These are phyloP conservation scores for Brachionus plicatilis DNA, from an alignment of 1,140 invertebrate genomes.

Conservation along the genomic window DNA sequence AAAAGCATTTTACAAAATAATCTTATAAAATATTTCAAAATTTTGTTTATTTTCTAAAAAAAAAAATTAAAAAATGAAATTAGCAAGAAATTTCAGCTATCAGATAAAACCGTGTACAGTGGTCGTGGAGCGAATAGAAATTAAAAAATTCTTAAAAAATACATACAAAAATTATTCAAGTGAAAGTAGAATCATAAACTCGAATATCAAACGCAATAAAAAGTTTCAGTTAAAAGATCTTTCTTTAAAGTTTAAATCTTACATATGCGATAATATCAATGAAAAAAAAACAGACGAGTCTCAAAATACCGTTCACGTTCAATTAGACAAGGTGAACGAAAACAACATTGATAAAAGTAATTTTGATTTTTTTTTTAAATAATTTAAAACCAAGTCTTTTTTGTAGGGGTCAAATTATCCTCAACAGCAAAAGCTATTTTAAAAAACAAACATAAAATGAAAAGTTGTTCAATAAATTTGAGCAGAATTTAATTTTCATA, in stretches of 20 bases:
- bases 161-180: background rate
- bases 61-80: background rate
- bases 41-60: no score
- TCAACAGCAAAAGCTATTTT: slow-evolving; percentile 2
- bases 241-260: background rate
- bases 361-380: background rate
- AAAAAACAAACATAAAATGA: background rate
- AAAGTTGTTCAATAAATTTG: background rate
- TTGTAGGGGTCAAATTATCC: background rate
- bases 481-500: background rate
- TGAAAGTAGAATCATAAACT: background rate
- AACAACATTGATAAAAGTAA: background rate
- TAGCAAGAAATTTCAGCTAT: background rate
- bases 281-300: background rate
- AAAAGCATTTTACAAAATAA: no score
- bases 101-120: background rate
- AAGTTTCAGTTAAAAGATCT: background rate
- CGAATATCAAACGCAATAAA: background rate
- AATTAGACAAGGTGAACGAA: background rate
- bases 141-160: background rate
- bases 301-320: background rate
- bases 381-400: background rate
- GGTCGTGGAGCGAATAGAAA: background rate
- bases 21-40: no score
- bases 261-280: background rate